Conservation (phyloP, 2,113 vertebrate genomes). For the Eonycteris spelaea region DNA sequence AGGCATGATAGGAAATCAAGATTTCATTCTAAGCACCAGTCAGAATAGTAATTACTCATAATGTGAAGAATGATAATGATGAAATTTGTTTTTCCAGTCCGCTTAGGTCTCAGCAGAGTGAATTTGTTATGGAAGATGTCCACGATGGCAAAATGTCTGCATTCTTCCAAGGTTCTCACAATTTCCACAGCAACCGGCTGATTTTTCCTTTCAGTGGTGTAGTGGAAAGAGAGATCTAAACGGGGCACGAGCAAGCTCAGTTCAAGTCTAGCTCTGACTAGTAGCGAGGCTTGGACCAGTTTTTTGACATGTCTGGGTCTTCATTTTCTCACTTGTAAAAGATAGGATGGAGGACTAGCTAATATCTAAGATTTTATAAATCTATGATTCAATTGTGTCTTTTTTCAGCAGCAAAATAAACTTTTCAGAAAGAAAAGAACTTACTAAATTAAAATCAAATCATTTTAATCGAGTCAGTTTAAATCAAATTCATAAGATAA, state of each 20-base stretch:
- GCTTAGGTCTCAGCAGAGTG: neutral
- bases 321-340: neutral
- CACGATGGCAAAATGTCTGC: neutral
- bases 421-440: neutral
- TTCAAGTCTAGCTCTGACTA: neutral
- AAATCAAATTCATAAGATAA: neutral
- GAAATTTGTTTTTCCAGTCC: slow-evolving; percentile 13
- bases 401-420: neutral
- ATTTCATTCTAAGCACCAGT: neutral
- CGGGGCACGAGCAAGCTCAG: neutral
- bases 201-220: neutral
- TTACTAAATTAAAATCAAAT: slow-evolving; percentile 19
- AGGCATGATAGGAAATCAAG: neutral
- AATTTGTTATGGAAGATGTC: neutral
- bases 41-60: neutral
- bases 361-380: neutral
- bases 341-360: neutral
- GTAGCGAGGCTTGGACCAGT: neutral
- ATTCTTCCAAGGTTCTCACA: neutral
- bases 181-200: neutral
- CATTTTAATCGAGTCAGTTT: neutral
- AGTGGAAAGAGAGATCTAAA: neutral
- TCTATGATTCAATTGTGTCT: neutral
- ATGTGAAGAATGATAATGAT: neutral
- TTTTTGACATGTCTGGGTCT: neutral